Evolutionary conservation across 37 sponge, comb jelly and placozoan species (phyloP).

Genomic region (Chondrosia reniformis): DNA sequence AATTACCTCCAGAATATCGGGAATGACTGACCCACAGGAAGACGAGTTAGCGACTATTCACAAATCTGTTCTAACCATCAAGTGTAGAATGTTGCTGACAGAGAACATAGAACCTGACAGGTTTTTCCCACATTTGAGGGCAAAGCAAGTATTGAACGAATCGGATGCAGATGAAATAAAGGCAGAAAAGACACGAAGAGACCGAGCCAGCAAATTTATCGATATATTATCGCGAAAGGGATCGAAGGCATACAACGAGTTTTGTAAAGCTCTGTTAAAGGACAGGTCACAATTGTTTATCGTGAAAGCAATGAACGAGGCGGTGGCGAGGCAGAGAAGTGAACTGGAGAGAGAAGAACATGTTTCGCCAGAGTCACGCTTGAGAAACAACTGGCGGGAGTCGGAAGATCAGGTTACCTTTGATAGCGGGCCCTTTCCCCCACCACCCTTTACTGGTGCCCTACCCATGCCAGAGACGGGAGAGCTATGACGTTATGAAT

Average conservation of each 20-base stretch:
- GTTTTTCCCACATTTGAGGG: slow-evolving; percentile 36
- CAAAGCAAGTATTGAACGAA: slow-evolving; percentile 43
- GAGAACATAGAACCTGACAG: slow-evolving; percentile 43
- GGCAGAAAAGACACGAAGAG: slow-evolving; percentile 19
- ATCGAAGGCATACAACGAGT: slow-evolving; percentile 41
- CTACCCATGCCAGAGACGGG: too few species aligned
- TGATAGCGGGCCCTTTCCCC: too few species aligned
- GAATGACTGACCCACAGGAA: background rate
- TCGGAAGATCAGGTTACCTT: too few species aligned
- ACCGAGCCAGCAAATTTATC: slow-evolving; percentile 39
- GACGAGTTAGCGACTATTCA: slow-evolving; percentile 44
- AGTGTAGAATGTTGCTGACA: slow-evolving; percentile 35
- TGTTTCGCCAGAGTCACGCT: too few species aligned
- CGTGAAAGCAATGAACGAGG: slow-evolving; percentile 41
- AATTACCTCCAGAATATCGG: background rate
- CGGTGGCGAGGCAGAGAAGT: slow-evolving; percentile 5
- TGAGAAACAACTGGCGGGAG: too few species aligned
- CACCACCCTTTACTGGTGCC: too few species aligned
- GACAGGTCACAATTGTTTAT: slow-evolving; percentile 59
- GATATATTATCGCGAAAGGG: slow-evolving; percentile 51
- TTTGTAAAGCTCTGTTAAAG: slow-evolving; percentile 41
- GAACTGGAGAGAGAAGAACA: background rate
- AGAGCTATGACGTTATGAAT: too few species aligned
- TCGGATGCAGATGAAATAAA: slow-evolving; percentile 60
- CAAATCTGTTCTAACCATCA: slow-evolving; percentile 15